Evolutionary conservation across 2,888 invertebrate genomes (phyloP), one percentile per base, ranked within the genome.

Genomic region (Siphlonurus alternatus): DNA sequence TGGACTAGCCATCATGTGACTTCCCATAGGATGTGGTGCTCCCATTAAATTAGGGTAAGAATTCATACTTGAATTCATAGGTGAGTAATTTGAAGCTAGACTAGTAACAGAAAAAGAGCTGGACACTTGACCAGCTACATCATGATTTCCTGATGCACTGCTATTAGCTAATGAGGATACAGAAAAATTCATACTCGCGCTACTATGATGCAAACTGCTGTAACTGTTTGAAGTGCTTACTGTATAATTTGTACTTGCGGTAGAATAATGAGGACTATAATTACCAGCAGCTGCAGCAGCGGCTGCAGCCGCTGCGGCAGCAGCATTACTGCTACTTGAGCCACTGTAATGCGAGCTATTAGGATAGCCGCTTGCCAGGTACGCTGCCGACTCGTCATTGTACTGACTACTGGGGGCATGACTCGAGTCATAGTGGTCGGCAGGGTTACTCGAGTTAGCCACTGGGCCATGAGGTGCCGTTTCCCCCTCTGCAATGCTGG

Each of bases 401-500:
- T 70, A 72, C 63, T 70, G 71, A 56, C 66, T 61, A 59, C 65
- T 38, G 59, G 67, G 66, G 24, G 65, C 64, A 61, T 66, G 67
- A 25, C 64, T 61, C 64, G 64, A 63, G 64, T 70, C 70, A 63
- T 69, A 69, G 25, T 69, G 66, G 63, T 71, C 72, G 59, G 67
- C 70, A 23, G 71, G 70, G 51, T 70, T 69, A 5, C 69, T 69
- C 23, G 68, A 69, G 20, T 68, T 67, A 38, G 73, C 51, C n/a
- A 59, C 63, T n/a, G 62, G 63, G 64, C 64, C 63, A 64, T 67
- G 72, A 1, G 72, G 69, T 38, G 69, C 69, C 23, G 67, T 67
- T 5, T 82, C 84, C 3, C 86, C 86, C 71, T 91, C 90, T 64
- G 87, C 85, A 75, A 91, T 88, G 71, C 89, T 88, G 62, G 92